A percentile compares a stretch with the other conserved stretches of the same genome.
Evolutionary conservation across 2,888 invertebrate genomes (phyloP).

Genomic region (Phyto melanocephala): DNA sequence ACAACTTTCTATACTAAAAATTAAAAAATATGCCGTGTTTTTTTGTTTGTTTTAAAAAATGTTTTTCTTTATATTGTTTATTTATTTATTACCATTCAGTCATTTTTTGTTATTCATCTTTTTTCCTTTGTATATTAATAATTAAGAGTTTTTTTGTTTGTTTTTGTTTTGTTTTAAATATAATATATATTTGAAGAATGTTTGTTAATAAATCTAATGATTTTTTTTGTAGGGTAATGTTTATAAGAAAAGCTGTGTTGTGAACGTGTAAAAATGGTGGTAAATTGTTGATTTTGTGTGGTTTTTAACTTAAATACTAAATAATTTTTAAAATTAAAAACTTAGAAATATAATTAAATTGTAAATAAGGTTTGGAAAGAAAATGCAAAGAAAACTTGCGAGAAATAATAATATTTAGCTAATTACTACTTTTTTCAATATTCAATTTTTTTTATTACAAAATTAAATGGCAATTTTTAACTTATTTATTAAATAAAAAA

Average conservation of each 20-base stretch:
- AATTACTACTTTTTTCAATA: conserved; percentile 4
- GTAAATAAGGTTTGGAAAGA: conserved; percentile 34
- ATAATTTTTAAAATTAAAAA: not conserved
- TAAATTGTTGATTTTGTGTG: conserved; percentile 18
- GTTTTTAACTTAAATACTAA: conserved; percentile 31
- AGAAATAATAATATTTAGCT: not conserved
- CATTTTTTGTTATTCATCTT: conserved; percentile 36
- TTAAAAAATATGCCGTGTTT: conserved; percentile 58
- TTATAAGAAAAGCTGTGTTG: not conserved
- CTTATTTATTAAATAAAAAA: conserved; percentile 64
- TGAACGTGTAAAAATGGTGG: conserved; percentile 29
- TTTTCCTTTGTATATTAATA: conserved; percentile 32
- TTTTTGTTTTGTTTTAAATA: not conserved
- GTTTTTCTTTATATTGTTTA: conserved; percentile 9
- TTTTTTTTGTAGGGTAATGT: not conserved
- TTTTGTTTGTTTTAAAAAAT: conserved; percentile 36
- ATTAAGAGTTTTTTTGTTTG: conserved; percentile 11
- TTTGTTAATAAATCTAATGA: not conserved
- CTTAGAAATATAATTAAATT: conserved; percentile 55
- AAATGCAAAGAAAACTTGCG: conserved; percentile 32
- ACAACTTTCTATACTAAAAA: conserved; percentile 61
- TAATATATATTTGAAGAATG: conserved; percentile 23
- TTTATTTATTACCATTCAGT: conserved; percentile 60
- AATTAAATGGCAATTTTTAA: conserved; percentile 75
- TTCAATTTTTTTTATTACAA: not conserved